Evolutionary conservation across 2,888 invertebrate genomes (phyloP), one percentile per base, ranked within the genome.

Genomic region (Plebejus melissa): DNA sequence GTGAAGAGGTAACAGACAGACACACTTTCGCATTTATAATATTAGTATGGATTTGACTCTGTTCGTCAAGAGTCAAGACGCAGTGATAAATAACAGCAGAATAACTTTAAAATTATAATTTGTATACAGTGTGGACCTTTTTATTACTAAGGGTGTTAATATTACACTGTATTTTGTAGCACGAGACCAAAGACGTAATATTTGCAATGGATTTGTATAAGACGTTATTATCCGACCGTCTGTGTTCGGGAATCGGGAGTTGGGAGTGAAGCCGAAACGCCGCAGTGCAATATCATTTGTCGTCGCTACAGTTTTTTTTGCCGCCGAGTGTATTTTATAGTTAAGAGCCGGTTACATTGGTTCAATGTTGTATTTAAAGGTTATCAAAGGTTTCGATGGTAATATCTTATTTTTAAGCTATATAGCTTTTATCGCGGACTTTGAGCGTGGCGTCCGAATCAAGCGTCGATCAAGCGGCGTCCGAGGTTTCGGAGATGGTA

Each of bases 141-240:
- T 9, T n/a, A 5, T 16, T 57, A 5, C 6, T n/a, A 57, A 4
- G n/a, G 7, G 22, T 22, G 6, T n/a, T 58, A 65, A 28, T 50
- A 28, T 60, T 13, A 11, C 22, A 11, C 4, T 11, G 11, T 28
- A 28, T 28, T 58, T 65, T 36, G 13, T 32, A 32, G 13, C 13
- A 22, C 22, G 22, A 22, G 22, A 22, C 22, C 22, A 0, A 5
- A 65, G 13, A 65, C 32, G 32, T 65, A 65, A 32, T 65, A 65
- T 36, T 65, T 65, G 65, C 65, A 36, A 32, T 65, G 65, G 32
- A 65, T 36, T 65, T 36, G 36, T 65, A 32, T 65, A 65, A 65
- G 65, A 32, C 13, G 32, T 65, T 32, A 65, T 65, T 65, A 65
- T 32, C 32, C 16, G 32, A 32, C 5, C 9, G 32, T 28, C 11